Evolutionary conservation across 2,113 vertebrate genomes (phyloP), one percentile per base, ranked within the genome.

Genomic region (Bubo blakistoni): DNA sequence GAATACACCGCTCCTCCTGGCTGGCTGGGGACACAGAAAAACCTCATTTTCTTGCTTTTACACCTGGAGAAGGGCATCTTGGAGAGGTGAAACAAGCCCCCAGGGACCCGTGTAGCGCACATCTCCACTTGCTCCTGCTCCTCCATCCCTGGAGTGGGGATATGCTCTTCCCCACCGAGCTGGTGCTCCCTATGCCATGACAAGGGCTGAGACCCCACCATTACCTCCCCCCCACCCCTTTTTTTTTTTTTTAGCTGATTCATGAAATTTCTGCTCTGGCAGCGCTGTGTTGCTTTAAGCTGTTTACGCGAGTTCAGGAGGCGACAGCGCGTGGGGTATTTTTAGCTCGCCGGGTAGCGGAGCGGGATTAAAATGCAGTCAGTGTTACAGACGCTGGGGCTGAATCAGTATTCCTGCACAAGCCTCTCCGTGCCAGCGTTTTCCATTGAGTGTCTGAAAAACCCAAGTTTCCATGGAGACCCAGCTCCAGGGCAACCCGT

Each of bases 391-490:
- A 98, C 97, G 93, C 97, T 91, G 81, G 36, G 96, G 77, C 89
- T 96, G 97, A 97, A 98, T 98, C 98, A 98, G 98, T 98, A 98
- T 98, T 98, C 98, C 96, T 96, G 95, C 96, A 94, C 96, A 83
- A 97, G 83, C 98, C 87, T 98, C 97, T 96, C 96, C 72, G 92
- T 92, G 94, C 98, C 96, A 97, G 98, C 97, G 57, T 85, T 97
- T 97, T 96, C 98, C 97, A 98, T 98, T 96, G 97, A 98, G 97
- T 98, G 98, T 97, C 98, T 98, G 97, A 96, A 97, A 98, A 98
- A 92, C 96, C 94, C 95, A 59, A 34, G 98, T 98, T 98, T 98
- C 98, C 98, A 98, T 98, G 98, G 98, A 97, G 97, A 98, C 96
- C 69, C 94, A 95, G 98, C 93, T 95, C 97, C 97, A 95, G 98